Percentiles rank a stretch among this genome's conserved stretches.
These are phyloP conservation scores for Scolanthus callimorphus DNA, from an alignment of 92 coral and sea anemone genomes.

Conservation along the genomic window DNA sequence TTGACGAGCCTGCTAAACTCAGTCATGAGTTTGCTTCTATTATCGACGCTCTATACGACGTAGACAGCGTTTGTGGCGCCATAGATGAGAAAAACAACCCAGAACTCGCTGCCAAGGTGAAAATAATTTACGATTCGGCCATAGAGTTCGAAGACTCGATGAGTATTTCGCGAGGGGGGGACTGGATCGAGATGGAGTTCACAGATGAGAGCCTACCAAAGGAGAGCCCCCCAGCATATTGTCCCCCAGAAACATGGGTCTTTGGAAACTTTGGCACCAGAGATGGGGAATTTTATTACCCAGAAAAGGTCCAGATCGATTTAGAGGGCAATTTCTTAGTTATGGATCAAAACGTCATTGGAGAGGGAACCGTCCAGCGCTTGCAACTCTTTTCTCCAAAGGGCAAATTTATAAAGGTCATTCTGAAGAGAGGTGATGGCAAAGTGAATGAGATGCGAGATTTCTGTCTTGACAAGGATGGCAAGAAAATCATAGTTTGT, in stretches of 20 bases:
- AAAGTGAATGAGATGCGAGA: constrained; percentile 78
- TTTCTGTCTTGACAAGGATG: constrained; percentile 76
- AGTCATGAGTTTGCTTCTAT: constrained; percentile 24
- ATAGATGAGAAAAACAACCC: constrained; percentile 47
- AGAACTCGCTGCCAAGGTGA: constrained; percentile 39
- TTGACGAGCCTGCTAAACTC: constrained; percentile 46
- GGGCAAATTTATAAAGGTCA: constrained; percentile 66
- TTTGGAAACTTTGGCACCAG: constrained; percentile 84
- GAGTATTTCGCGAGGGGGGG: constrained; percentile 35
- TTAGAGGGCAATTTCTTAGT: constrained; percentile 69
- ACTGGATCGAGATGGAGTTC: constrained; percentile 46
- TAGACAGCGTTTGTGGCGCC: constrained; percentile 43
- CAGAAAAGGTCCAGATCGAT: constrained; percentile 72
- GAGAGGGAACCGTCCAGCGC: constrained; percentile 66
- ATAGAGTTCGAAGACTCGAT: constrained; percentile 48
- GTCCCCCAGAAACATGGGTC: constrained; percentile 88
- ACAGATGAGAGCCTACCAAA: constrained; percentile 38
- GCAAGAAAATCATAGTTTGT: constrained; percentile 52
- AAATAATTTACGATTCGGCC: constrained; percentile 56
- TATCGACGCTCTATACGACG: constrained; percentile 27
- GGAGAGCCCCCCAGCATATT: constrained; percentile 25
- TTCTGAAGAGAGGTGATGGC: constrained; percentile 75
- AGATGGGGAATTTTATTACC: constrained; percentile 74
- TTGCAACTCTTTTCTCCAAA: constrained; percentile 68
- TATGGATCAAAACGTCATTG: constrained; percentile 71